Evolutionary conservation across 2,797 vertebrate genomes (phyloP).

Genomic region (Mormyrops boulengeri): DNA sequence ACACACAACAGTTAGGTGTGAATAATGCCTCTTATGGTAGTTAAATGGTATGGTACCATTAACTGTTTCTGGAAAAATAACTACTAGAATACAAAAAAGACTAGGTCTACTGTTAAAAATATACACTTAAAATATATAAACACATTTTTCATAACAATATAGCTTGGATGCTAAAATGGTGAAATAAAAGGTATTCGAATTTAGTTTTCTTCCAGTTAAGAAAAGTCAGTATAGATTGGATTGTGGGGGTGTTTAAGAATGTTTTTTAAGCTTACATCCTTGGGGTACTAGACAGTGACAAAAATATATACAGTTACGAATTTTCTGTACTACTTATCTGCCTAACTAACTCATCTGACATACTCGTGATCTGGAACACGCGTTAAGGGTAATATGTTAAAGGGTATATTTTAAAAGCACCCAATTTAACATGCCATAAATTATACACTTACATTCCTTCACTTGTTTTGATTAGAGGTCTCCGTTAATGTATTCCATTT

Average conservation of each 20-base stretch:
- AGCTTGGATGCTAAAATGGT: not conserved
- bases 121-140: not conserved
- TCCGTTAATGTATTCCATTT: slow-evolving; percentile 37
- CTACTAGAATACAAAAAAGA: not conserved
- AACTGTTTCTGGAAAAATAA: not conserved
- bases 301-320: slow-evolving; percentile 31
- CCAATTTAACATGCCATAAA: slow-evolving; percentile 51
- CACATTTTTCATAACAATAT: not conserved
- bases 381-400: slow-evolving; percentile 40
- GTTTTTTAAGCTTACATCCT: slow-evolving; percentile 4
- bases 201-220: not conserved
- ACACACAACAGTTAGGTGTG: not conserved
- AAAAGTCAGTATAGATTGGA: not conserved
- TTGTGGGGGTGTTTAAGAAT: not conserved
- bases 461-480: slow-evolving; percentile 51
- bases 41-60: not conserved
- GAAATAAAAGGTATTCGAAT: not conserved
- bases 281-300: slow-evolving; percentile 5
- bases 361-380: slow-evolving; percentile 37
- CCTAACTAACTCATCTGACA: slow-evolving; percentile 45
- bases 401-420: slow-evolving; percentile 31
- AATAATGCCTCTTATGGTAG: not conserved
- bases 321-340: slow-evolving; percentile 45
- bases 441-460: slow-evolving; percentile 44
- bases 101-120: not conserved